Evolutionary conservation across 1,140 invertebrate species (phyloP), one percentile per base, ranked within the genome.

Genomic region (Varroa destructor): DNA sequence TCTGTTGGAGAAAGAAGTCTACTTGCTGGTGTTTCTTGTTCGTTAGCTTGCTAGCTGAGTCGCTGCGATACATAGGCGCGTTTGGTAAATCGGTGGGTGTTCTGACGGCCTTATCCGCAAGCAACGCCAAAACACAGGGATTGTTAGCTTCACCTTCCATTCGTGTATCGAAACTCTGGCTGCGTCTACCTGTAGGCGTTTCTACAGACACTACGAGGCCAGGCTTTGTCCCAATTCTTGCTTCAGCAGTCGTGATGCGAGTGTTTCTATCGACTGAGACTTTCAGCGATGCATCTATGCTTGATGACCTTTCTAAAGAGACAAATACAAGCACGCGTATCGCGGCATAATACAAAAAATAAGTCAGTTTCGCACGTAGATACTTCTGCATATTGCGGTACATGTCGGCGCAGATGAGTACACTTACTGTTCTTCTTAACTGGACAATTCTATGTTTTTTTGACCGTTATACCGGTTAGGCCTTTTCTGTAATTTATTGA

Each of bases 1-100:
- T 25, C 25, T 25, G 25, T 25, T 25, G 25, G 25, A 25, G 25
- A 25, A 25, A 25, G 25, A 25, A 25, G 25, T 51, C 3, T 51
- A 51, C 8, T 51, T 5, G 40, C 61, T 12, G 40, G 37, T 67
- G 61, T 46, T 67, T 12, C 36, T 46, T 67, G 61, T 67, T 67
- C 37, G 46, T 67, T 10, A 67, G 36, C 61, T 67, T 67, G 61
- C 61, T 67, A 2, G 61, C 61, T 67, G 61, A 67, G 37, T 46
- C 40, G 37, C 61, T 67, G 40, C 61, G 10, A 67, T 67, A 67
- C 12, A 67, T 14, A 5, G 61, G 61, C 14, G 37, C 12, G 2
- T 2, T 2, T 25, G 14, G 12, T 1, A 36, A 12, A 14, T 40
- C 40, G 40, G 12, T 67, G 2, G 61, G 61, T 14, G 61, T 67